Percentiles rank a stretch among this genome's conserved stretches.
Conservation (phyloP, 2,888 invertebrate genomes). For the Neocrepidodera transversa region DNA sequence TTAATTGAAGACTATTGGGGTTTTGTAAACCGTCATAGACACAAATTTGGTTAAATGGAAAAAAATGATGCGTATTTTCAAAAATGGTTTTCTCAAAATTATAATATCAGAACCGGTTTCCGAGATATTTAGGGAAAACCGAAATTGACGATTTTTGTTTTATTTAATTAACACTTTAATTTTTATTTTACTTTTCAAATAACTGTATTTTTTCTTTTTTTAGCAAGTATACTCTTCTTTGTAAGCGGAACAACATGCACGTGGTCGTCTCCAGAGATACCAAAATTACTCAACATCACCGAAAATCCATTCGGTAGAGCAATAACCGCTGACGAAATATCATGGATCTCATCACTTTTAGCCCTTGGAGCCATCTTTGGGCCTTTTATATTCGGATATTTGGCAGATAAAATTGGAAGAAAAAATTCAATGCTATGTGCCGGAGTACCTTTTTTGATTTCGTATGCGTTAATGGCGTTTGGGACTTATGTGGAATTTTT, state of each 20-base stretch:
- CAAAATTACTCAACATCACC: conserved; percentile 24
- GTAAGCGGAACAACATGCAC: conserved; percentile 33
- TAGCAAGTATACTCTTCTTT: conserved; percentile 37
- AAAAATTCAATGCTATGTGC: conserved; percentile 72
- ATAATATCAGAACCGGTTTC: no score
- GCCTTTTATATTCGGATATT: conserved; percentile 73
- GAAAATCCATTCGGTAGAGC: conserved; percentile 29
- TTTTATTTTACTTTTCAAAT: no score
- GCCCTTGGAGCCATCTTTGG: conserved; percentile 65
- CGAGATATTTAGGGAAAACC: no score
- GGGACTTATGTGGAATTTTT: conserved; percentile 62
- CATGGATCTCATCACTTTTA: conserved; percentile 64
- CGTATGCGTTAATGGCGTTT: conserved; percentile 72
- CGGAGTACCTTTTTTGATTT: conserved; percentile 70
- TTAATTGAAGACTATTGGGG: no score
- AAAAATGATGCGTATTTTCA: no score
- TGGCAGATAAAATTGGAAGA: conserved; percentile 71
- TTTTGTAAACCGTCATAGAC: no score
- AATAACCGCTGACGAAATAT: conserved; percentile 56
- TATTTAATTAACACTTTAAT: no score
- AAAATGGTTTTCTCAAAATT: no score
- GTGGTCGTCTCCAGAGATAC: conserved; percentile 37
- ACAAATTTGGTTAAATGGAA: no score
- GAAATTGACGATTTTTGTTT: no score
- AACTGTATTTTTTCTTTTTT: background rate